These are phyloP conservation scores for Zosterops pallidus DNA, from an alignment of 2,113 vertebrate genomes.

Conservation along the genomic window DNA sequence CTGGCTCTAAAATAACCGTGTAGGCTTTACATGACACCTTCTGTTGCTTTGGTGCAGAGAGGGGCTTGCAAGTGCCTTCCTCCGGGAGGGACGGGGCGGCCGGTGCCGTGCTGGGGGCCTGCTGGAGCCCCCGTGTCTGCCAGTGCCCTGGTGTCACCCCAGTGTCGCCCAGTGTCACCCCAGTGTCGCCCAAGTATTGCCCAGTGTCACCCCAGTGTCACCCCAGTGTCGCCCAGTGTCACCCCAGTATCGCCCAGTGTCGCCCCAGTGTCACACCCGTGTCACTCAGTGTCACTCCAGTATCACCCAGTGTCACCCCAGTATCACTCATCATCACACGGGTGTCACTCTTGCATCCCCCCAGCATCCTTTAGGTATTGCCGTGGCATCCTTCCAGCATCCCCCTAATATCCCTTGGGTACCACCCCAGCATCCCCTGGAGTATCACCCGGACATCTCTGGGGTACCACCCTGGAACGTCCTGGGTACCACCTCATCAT, in stretches of 20 bases:
- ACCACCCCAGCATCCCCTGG: too few relatives aligned
- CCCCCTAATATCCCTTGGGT: too few relatives aligned
- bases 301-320: not conserved
- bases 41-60: slow-evolving; percentile 37
- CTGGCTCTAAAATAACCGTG: slow-evolving; percentile 56
- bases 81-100: not conserved
- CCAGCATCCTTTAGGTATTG: not conserved
- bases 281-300: too few relatives aligned
- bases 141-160: not conserved
- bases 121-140: fast-evolving
- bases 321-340: not conserved
- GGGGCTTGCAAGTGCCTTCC: not conserved
- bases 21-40: slow-evolving; percentile 41
- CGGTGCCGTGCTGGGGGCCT: not conserved
- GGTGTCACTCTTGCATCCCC: too few relatives aligned
- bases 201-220: not conserved
- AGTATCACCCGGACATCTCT: too few relatives aligned
- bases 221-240: not conserved
- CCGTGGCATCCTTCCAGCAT: not conserved
- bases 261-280: not conserved
- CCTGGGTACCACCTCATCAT: too few relatives aligned
- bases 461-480: not conserved
- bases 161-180: too few relatives aligned
- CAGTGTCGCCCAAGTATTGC: too few relatives aligned
- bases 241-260: too few relatives aligned